Percentiles rank a stretch among this genome's conserved stretches.
phyloP scores from a whole-genome alignment of 1,140 invertebrate genomes.

The Orius insidiosus region DNA sequence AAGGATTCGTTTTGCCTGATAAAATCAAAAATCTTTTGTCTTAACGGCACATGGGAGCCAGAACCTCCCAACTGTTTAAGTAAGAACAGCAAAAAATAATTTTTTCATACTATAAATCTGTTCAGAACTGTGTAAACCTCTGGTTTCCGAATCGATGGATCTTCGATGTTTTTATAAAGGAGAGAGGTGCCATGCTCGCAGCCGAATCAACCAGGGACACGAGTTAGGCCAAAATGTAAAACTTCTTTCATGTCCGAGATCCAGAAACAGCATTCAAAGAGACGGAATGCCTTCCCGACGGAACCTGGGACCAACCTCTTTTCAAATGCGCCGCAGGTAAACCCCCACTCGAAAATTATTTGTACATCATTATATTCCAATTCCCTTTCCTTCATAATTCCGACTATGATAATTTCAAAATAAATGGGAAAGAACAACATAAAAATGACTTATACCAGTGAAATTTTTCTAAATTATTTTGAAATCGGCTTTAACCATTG shows the following conservation, averaged over 20 bases:
- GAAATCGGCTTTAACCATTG: no score
- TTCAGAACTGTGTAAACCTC: slow-evolving; percentile 13
- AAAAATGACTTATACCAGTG: no score
- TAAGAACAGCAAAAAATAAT: slow-evolving; percentile 8
- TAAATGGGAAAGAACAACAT: background rate
- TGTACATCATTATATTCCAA: background rate
- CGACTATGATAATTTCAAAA: background rate
- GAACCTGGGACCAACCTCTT: slow-evolving; percentile 4
- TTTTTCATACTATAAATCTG: background rate
- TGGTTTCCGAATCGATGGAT: slow-evolving; percentile 12
- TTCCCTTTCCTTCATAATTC: background rate
- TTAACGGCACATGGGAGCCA: slow-evolving; percentile 7
- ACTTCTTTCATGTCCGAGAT: background rate
- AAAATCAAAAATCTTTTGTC: slow-evolving; percentile 2
- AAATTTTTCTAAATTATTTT: no score
- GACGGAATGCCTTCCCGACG: slow-evolving; percentile 9
- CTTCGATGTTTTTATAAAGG: slow-evolving; percentile 8
- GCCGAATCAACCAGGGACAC: slow-evolving; percentile 6
- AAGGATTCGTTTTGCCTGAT: slow-evolving; percentile 1
- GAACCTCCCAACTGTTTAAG: slow-evolving; percentile 10
- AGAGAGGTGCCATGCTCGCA: background rate
- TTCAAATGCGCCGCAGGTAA: slow-evolving; percentile 14
- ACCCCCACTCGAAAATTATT: background rate
- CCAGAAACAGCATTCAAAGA: background rate
- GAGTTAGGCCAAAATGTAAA: slow-evolving; percentile 8